Evolutionary conservation across 2,113 vertebrate genomes (phyloP).

Genomic region (Ictalurus furcatus): DNA sequence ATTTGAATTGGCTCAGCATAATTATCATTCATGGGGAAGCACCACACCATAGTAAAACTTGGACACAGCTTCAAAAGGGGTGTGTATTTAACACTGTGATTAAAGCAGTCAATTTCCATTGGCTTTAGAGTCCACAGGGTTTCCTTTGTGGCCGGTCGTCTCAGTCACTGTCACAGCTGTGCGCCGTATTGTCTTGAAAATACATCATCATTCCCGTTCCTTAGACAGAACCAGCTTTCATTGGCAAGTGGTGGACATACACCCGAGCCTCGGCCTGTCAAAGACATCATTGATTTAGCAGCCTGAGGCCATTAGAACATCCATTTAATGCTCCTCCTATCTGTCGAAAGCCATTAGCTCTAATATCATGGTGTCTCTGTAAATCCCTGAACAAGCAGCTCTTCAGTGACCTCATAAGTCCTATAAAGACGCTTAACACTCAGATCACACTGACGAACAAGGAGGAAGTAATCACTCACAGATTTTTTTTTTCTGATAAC

Average conservation of each 20-base stretch:
- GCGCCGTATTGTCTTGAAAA: slow-evolving; percentile 28
- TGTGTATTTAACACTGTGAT: slow-evolving; percentile 25
- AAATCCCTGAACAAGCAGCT: slow-evolving; percentile 47
- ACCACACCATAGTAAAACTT: not conserved
- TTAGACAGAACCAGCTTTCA: slow-evolving; percentile 50
- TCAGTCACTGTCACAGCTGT: slow-evolving; percentile 55
- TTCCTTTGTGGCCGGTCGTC: slow-evolving; percentile 48
- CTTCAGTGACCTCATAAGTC: slow-evolving; percentile 22
- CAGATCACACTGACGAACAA: slow-evolving; percentile 27
- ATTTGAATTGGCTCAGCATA: slow-evolving; percentile 17
- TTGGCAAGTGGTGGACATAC: slow-evolving; percentile 36
- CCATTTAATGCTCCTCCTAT: slow-evolving; percentile 39
- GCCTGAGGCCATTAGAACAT: slow-evolving; percentile 54
- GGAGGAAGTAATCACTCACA: not conserved
- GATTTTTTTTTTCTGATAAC: slow-evolving; percentile 3
- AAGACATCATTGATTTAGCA: slow-evolving; percentile 51
- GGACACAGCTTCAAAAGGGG: slow-evolving; percentile 29
- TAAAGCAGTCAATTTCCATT: slow-evolving; percentile 33
- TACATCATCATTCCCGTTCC: slow-evolving; percentile 17
- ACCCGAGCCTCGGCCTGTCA: slow-evolving; percentile 45
- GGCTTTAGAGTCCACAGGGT: slow-evolving; percentile 36
- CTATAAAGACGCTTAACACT: slow-evolving; percentile 30
- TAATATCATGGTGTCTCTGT: slow-evolving; percentile 34
- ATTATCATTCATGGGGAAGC: slow-evolving; percentile 23
- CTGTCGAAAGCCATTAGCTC: slow-evolving; percentile 30